Evolutionary conservation across 2,113 vertebrate genomes (phyloP), one percentile per base, ranked within the genome.

Genomic region (Amblyopsis rosae): DNA sequence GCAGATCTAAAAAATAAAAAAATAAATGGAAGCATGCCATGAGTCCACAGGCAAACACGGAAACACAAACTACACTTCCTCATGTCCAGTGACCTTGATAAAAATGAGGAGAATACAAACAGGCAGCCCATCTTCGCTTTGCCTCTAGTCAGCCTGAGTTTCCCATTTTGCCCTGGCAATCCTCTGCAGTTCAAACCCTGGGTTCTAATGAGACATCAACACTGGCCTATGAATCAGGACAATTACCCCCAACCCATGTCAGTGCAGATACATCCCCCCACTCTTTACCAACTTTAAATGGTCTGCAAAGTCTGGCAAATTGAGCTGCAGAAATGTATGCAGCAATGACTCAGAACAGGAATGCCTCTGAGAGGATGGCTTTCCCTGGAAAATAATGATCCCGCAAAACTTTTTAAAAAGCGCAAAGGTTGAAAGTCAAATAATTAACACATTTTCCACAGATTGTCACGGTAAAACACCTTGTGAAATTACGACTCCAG

Each of bases 1-100:
- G 93, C 90, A 54, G 95, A 90, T 90, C 98, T 98, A 86, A 75
- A 92, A 87, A 75, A 67, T 67, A 73, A 33, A 62, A 57, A 70
- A 26, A 26, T 1, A 26, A 26, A 26, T 26, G 47, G 35, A 56
- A 73, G 56, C 41, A 75, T 13, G 41, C 45, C 49, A 76, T 79
- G 41, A 72, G 17, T 59, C 50, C 35, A 56, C 3, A 57, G 47
- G 60, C 2, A 68, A 72, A 45, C 64, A 48, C 53, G 77, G 33
- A 68, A 62, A 77, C 69, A 69, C 32, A 73, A 66, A 60, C 48
- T 73, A 19, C 12, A 6, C 15, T 50, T 2, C 50, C 73, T 65
- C 70, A 70, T 55, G 46, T 54, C 41, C 57, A 62, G 33, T 74
- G 65, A 70, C 67, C 12, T 65, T 4, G 15, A 69, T 35, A 73